Conservation (phyloP, 2,888 invertebrate species). For the Heliconius erato region DNA sequence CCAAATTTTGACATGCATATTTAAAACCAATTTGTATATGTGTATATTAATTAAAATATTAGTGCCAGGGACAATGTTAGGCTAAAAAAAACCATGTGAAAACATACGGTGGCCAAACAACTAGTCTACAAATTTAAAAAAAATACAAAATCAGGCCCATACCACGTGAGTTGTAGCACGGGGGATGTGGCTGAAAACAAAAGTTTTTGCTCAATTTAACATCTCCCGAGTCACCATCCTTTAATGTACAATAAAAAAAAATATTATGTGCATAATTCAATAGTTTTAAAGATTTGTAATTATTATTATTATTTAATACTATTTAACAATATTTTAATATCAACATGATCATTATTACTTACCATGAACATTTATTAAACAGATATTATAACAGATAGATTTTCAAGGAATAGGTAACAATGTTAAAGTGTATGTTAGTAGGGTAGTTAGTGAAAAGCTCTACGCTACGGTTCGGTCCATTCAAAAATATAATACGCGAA, state of each 20-base stretch:
- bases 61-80: slow-evolving; percentile 24
- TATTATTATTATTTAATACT: background rate
- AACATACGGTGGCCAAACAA: slow-evolving; percentile 38
- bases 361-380: slow-evolving; percentile 4
- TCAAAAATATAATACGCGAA: slow-evolving; percentile 22
- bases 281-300: background rate
- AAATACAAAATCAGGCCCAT: slow-evolving; percentile 48
- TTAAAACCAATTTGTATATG: slow-evolving; percentile 30
- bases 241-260: slow-evolving; percentile 11
- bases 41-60: slow-evolving; percentile 21
- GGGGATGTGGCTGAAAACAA: slow-evolving; percentile 48
- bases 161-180: slow-evolving; percentile 53
- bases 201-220: slow-evolving; percentile 36
- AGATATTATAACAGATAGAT: background rate
- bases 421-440: slow-evolving; percentile 42
- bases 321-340: background rate
- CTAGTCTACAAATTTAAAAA: slow-evolving; percentile 43
- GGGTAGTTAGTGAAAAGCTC: slow-evolving; percentile 52
- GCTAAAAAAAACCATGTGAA: slow-evolving; percentile 16
- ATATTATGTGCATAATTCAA: slow-evolving; percentile 11
- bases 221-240: slow-evolving; percentile 39
- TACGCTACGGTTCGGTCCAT: slow-evolving; percentile 46
- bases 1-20: slow-evolving; percentile 37
- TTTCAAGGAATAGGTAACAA: slow-evolving; percentile 10
- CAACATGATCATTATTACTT: background rate